These are phyloP conservation scores for Cephus sareptanus DNA, from an alignment of 2,888 invertebrate genomes.

Conservation along the genomic window DNA sequence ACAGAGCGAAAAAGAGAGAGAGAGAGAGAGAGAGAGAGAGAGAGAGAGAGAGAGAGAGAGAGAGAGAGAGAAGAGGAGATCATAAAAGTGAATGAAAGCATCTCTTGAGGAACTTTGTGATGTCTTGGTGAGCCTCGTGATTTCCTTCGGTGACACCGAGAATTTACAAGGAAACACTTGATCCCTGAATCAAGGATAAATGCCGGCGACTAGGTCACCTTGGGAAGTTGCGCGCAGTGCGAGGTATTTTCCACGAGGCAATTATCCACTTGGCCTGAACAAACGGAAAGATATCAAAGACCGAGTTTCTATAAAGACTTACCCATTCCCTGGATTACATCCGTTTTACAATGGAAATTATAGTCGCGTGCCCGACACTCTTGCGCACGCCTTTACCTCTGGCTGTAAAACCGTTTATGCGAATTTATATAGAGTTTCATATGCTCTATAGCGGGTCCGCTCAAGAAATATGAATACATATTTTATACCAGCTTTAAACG, in stretches of 20 bases:
- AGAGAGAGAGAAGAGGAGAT: background rate
- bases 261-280: background rate
- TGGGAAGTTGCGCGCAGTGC: background rate
- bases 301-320: background rate
- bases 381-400: conserved; percentile 39
- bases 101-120: background rate
- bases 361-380: conserved; percentile 28
- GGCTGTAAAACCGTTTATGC: conserved; percentile 49
- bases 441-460: conserved; percentile 28
- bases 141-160: background rate
- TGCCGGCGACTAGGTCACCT: background rate
- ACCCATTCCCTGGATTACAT: background rate
- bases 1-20: background rate
- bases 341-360: conserved; percentile 41
- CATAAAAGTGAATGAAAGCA: background rate
- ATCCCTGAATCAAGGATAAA: background rate
- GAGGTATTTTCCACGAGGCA: background rate
- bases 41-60: background rate
- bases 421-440: conserved; percentile 50
- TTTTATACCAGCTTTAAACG: conserved; percentile 47
- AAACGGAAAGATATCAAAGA: background rate
- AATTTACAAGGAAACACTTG: background rate
- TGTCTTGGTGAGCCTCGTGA: background rate
- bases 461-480: conserved; percentile 47
- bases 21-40: conserved; percentile 1